Percentiles rank a stretch among this genome's conserved stretches.
Evolutionary conservation across 2,113 vertebrate species (phyloP).

Genomic region (Malaclemys terrapin): DNA sequence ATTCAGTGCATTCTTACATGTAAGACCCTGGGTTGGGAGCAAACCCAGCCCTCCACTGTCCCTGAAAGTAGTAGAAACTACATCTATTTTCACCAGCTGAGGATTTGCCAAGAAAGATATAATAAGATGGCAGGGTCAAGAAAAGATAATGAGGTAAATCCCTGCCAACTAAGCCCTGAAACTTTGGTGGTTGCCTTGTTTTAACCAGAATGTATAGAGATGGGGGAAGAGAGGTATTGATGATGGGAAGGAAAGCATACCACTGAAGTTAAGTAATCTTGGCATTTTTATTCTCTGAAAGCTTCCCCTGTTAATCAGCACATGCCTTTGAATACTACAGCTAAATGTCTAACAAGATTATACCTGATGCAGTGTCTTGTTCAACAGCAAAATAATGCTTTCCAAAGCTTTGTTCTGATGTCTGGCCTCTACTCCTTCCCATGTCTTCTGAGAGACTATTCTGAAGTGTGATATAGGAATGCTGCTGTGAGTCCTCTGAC

Average conservation of each 20-base stretch:
- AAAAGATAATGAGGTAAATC: neutral
- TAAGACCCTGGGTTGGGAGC: neutral
- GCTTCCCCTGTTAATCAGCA: neutral
- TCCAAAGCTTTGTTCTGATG: conserved; percentile 61
- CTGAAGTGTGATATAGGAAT: conserved; percentile 54
- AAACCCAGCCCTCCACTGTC: neutral
- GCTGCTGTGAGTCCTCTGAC: conserved; percentile 57
- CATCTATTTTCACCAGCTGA: neutral
- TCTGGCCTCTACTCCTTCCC: conserved; percentile 3
- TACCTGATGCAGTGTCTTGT: conserved; percentile 79
- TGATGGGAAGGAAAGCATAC: neutral
- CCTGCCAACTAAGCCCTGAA: neutral
- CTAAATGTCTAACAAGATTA: neutral
- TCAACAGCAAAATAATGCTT: conserved; percentile 82
- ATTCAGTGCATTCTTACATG: neutral
- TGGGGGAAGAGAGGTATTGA: rapidly evolving
- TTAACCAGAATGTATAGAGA: neutral
- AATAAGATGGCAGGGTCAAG: neutral
- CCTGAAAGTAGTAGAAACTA: neutral
- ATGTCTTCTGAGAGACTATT: conserved; percentile 48
- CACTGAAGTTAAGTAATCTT: neutral
- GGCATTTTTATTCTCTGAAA: neutral
- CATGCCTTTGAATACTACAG: neutral
- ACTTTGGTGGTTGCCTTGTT: neutral
- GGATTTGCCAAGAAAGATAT: conserved; percentile 4